A percentile compares a stretch with the other conserved stretches of the same genome.
Conservation (phyloP, 2,797 vertebrate species). For the Sebastes nivosus region DNA sequence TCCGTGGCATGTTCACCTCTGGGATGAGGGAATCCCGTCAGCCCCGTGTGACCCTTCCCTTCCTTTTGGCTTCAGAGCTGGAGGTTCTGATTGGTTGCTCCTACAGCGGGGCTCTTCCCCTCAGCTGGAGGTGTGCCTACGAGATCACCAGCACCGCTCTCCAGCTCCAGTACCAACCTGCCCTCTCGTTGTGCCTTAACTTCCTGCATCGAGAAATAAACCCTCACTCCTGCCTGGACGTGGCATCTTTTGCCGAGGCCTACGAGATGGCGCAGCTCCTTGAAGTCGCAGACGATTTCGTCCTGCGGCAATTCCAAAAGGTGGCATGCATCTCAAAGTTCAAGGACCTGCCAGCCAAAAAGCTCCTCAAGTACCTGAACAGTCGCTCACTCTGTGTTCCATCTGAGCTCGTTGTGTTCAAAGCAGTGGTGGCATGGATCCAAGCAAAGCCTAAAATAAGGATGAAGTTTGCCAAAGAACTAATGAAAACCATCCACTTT, state of each 20-base stretch:
- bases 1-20: conserved; percentile 86
- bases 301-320: conserved; percentile 85
- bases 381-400: conserved; percentile 83
- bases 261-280: conserved; percentile 83
- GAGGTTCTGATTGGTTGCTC: conserved; percentile 83
- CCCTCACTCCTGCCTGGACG: conserved; percentile 83
- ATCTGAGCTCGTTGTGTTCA: conserved; percentile 87
- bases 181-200: conserved; percentile 83
- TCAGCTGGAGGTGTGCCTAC: conserved; percentile 85
- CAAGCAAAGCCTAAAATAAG: conserved; percentile 77
- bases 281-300: conserved; percentile 81
- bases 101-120: conserved; percentile 83
- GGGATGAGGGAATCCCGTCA: conserved; percentile 87
- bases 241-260: conserved; percentile 84
- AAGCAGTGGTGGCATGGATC: conserved; percentile 87
- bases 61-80: conserved; percentile 77
- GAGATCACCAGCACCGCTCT: conserved; percentile 84
- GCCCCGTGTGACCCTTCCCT: conserved; percentile 72
- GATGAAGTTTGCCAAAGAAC: conserved; percentile 71
- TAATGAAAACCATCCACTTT: conserved; percentile 88
- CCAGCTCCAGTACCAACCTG: conserved; percentile 87
- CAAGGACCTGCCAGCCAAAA: conserved; percentile 81
- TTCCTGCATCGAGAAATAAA: conserved; percentile 84
- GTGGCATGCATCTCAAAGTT: conserved; percentile 84
- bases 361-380: conserved; percentile 83